Base-by-base conservation (phyloP, 2,113 vertebrate species). In the Passer domesticus region DNA sequence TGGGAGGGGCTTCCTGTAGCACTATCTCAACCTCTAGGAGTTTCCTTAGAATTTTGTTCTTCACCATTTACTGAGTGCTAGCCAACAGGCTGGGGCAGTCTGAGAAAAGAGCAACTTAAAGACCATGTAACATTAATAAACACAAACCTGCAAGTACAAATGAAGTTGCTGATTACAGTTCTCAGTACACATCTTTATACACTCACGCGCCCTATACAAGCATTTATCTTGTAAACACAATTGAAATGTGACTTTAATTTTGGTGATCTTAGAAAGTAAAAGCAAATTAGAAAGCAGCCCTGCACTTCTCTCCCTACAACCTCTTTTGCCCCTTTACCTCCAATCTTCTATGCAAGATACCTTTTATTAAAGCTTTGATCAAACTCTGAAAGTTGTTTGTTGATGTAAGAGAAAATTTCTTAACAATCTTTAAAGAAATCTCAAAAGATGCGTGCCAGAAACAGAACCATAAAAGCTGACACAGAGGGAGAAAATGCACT, bases 361-460 rank as follows among this genome's bases (percentile, higher is more conserved):
- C 95, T 98, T 96, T 95, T 89, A 96, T 96, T 96, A 94, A 70
- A 90, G 82, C 44, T 70, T 94, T 90, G 52, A 84, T 95, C 21
- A 30, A 90, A 73, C 66, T 83, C 83, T 87, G 84, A 93, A 85
- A 91, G 92, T 35, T 89, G 79, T 86, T 97, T 94, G 90, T 95
- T 97, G 91, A 97, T 95, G 91, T 84, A 94, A 79, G 86, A 97
- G 74, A 97, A 97, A 90, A 67, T 76, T 97, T 97, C 92, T 92
- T 96, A 94, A 75, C 58, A 75, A 94, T 94, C 94, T 82, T 93
- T 92, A 89, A 92, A 94, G 80, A 91, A 92, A 94, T 94, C 88
- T 96, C 53, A 60, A 68, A 96, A 92, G n/a, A 87, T 81, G 37
- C 0, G 0, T 75, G 73, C 85, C 94, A 96, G 90, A 90, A 92